Base-by-base conservation (phyloP, 2,888 invertebrate genomes). In the Trachelus tabidus region DNA sequence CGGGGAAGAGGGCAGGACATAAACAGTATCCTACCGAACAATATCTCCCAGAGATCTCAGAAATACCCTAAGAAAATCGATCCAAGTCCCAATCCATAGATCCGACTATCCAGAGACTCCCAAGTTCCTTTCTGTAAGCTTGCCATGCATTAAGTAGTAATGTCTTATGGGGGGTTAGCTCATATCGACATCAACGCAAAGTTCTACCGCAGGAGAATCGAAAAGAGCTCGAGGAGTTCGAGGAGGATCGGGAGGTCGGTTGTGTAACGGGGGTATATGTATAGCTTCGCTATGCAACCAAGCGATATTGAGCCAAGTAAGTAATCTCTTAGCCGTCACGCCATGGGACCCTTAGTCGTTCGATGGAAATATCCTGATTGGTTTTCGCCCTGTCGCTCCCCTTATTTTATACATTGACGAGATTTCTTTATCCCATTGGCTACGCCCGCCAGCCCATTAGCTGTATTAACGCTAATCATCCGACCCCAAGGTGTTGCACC, bases 301-400 rank as follows among this genome's bases (percentile, higher is more conserved):
- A 74, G 79, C 85, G 86, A 86, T 85, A 89, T 89, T 87, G 84
- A 88, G 88, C 87, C 87, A 86, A 88, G 89, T 86, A 89, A 89
- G 89, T 87, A 89, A 89, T 89, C 89, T 90, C 85, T 89, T 89
- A 89, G 88, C 86, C 87, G 88, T 87, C 90, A 90, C 90, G 89
- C 88, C 85, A 89, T 83, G 85, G 85, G 84, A 85, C 82, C 81
- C 79, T 75, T 75, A 77, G 78, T 79, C 75, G 80, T 77, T 84
- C 81, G 84, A 85, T 83, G 83, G 84, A 83, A 85, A 85, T 87
- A 88, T 85, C 84, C 85, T 86, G 89, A 89, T 89, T 89, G 89
- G 85, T 89, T 89, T 86, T 86, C 82, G 81, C 83, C 88, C 88
- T 86, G 84, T 77, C 79, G 80, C 81, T 73, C 80, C 80, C 76